Conservation (phyloP, 2,888 invertebrate species). For the Megaustenia siamemsis region DNA sequence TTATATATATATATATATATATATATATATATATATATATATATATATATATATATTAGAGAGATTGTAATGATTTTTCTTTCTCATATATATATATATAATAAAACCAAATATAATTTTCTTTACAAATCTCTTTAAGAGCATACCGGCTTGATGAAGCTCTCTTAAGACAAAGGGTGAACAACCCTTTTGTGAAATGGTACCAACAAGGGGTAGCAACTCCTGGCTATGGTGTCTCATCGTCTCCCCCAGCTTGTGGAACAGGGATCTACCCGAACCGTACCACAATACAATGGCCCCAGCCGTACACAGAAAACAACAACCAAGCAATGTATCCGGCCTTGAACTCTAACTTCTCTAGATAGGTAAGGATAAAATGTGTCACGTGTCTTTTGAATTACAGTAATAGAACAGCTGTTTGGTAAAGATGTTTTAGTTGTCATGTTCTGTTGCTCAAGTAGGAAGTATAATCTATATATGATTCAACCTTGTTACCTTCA, state of each 20-base stretch:
- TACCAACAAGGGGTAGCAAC: constrained; percentile 65
- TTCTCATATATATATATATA: background rate
- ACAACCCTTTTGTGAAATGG: constrained; percentile 76
- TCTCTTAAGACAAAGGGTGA: constrained; percentile 73
- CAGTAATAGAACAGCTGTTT: too few relatives aligned
- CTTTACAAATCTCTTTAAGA: constrained; percentile 42
- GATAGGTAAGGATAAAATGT: constrained; percentile 60
- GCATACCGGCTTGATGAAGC: constrained; percentile 76
- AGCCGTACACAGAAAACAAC: constrained; percentile 67
- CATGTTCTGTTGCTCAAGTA: too few relatives aligned
- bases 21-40: too few relatives aligned
- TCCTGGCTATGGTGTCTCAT: constrained; percentile 36
- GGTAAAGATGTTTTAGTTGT: too few relatives aligned
- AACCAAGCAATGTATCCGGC: constrained; percentile 65
- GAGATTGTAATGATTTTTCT: background rate
- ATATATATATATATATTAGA: too few relatives aligned
- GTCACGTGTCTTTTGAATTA: too few relatives aligned
- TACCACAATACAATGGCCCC: constrained; percentile 69
- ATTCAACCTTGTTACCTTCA: too few relatives aligned
- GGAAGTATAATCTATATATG: too few relatives aligned
- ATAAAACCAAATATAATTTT: background rate
- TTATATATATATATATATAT: too few relatives aligned
- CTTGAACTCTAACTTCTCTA: constrained; percentile 64
- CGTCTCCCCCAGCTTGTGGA: constrained; percentile 57
- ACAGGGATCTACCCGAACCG: constrained; percentile 60